These are phyloP conservation scores for Drosophila repletoides DNA, from an alignment of 1,140 invertebrate genomes.

Conservation along the genomic window DNA sequence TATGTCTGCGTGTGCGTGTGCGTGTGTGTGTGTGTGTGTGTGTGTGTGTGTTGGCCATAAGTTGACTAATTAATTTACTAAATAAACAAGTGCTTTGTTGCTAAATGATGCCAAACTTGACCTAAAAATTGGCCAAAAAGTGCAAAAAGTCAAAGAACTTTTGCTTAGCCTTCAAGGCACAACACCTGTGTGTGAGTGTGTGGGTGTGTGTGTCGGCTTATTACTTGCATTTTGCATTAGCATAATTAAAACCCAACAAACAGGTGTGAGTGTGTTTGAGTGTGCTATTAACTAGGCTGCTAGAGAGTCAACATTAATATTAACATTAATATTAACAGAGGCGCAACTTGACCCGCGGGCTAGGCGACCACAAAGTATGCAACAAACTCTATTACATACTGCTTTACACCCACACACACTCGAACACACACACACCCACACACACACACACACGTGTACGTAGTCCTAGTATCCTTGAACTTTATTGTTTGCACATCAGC, in stretches of 20 bases:
- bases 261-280: slow-evolving; percentile 9
- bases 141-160: slow-evolving; percentile 40
- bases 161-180: slow-evolving; percentile 34
- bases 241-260: slow-evolving; percentile 77
- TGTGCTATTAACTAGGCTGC: too few species aligned
- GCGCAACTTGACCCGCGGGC: slow-evolving; percentile 59
- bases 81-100: slow-evolving; percentile 37
- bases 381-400: slow-evolving; percentile 59
- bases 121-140: slow-evolving; percentile 21
- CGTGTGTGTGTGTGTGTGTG: slow-evolving; percentile 1
- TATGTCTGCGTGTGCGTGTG: background rate
- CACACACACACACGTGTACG: slow-evolving; percentile 1
- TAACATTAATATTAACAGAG: slow-evolving; percentile 65
- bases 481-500: slow-evolving; percentile 81
- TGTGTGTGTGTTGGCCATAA: background rate
- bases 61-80: slow-evolving; percentile 47
- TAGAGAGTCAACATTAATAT: too few species aligned
- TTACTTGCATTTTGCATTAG: slow-evolving; percentile 66
- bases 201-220: slow-evolving; percentile 15
- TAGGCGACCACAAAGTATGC: slow-evolving; percentile 57
- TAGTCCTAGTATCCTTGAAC: slow-evolving; percentile 70
- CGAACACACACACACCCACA: background rate
- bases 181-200: slow-evolving; percentile 32
- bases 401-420: background rate
- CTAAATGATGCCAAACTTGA: slow-evolving; percentile 30